These are phyloP conservation scores for Crotalus horridus DNA, from an alignment of 2,113 vertebrate genomes.

Conservation along the genomic window DNA sequence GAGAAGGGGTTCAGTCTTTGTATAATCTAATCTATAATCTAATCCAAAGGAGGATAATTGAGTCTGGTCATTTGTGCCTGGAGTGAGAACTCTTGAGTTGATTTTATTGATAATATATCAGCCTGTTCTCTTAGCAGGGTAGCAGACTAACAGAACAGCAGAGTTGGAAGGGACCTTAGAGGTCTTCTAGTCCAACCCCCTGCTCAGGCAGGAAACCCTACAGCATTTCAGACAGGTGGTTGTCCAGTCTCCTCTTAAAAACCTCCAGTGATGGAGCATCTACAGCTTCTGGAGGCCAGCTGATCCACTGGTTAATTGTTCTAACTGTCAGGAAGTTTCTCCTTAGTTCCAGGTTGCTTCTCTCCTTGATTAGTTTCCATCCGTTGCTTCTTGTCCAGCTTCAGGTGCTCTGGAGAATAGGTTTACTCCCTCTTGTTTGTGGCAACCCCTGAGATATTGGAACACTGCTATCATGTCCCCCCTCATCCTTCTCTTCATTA, in stretches of 20 bases:
- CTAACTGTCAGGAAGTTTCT: too few species aligned
- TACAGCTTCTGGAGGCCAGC: not conserved
- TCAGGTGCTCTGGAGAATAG: not conserved
- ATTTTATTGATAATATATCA: not conserved
- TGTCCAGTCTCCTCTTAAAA: not conserved
- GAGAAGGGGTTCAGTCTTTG: not conserved
- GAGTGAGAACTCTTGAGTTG: not conserved
- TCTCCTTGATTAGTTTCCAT: not conserved
- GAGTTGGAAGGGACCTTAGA: too few species aligned
- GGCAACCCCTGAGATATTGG: not conserved
- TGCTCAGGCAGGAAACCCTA: too few species aligned
- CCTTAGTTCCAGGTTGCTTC: too few species aligned
- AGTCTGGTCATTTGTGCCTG: not conserved
- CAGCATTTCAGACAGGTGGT: too few species aligned
- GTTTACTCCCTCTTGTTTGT: fast-evolving
- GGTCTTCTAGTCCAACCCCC: too few species aligned
- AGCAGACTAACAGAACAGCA: too few species aligned
- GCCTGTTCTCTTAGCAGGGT: not conserved
- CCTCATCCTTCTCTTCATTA: not conserved
- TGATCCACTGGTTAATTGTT: too few species aligned
- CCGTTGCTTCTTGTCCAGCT: not conserved
- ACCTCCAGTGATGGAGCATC: not conserved
- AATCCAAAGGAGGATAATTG: not conserved
- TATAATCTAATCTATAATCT: too few species aligned
- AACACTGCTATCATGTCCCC: not conserved